Evolutionary conservation across 2,888 invertebrate genomes (phyloP), one percentile per base, ranked within the genome.

Genomic region (Drosophila aldrichi): DNA sequence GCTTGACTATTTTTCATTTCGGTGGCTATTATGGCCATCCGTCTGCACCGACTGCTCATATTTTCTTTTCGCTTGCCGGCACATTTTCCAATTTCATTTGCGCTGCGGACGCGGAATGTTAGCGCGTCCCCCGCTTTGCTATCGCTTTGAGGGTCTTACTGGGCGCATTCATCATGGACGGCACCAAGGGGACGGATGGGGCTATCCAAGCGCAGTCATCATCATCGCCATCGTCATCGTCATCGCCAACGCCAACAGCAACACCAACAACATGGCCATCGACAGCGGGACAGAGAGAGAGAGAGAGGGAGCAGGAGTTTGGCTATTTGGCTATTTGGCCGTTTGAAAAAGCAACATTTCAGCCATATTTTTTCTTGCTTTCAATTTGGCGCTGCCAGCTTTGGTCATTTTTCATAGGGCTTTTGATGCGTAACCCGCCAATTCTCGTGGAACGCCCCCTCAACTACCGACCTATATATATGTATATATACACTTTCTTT

Each of bases 11-110:
- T 85, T 85, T 85, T 85, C 84, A 85, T 84, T 86, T 84, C 72
- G 74, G 68, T 82, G 75, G 81, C 77, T 66, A 72, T 67, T 65
- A 67, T 63, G 78, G 60, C 74, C 68, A 78, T 81, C 67, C 78
- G 40, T 52, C 46, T 57, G 61, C 46, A 67, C 65, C 63, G 77
- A 70, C 62, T 70, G 77, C 70, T 54, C 75, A 75, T 89, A 87
- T 87, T 89, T 85, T 84, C 89, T 79, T 89, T 85, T 89, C 88
- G 88, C 79, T 75, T 68, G 81, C 89, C 84, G 79, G 78, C 85
- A 81, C 78, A 87, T 88, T 87, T 87, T 87, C 86, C 89, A 87
- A 87, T 87, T 87, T 87, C 86, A 87, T 88, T 89, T 87, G 88
- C 71, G 89, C 77, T 84, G 65, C 74, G 70, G 70, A 82, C 76